phyloP scores from a whole-genome alignment of 2,888 invertebrate species.

The Venusia cambrica region DNA sequence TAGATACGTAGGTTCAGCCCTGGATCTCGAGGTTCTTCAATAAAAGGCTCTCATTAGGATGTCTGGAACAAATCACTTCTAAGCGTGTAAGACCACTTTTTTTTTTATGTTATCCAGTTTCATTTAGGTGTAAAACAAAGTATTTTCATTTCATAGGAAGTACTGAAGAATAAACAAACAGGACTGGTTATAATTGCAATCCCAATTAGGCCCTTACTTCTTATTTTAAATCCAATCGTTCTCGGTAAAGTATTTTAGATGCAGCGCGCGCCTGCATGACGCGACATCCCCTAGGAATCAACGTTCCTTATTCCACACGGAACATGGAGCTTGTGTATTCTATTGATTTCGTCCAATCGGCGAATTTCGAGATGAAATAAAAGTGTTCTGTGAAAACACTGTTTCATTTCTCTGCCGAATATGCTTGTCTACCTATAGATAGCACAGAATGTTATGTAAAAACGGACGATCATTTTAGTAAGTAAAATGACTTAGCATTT shows the following conservation, averaged over 20 bases:
- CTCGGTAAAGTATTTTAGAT: conserved; percentile 37
- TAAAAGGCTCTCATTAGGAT: too few relatives aligned
- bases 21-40: too few relatives aligned
- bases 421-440: too few relatives aligned
- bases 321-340: conserved; percentile 33
- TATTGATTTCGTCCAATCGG: conserved; percentile 35
- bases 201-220: conserved; percentile 13
- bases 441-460: too few relatives aligned
- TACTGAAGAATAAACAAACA: conserved; percentile 19
- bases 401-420: background rate
- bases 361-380: conserved; percentile 10
- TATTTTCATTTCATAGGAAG: too few relatives aligned
- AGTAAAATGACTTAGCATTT: conserved; percentile 45
- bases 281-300: conserved; percentile 48
- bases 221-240: conserved; percentile 5
- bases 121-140: too few relatives aligned
- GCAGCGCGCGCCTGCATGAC: conserved; percentile 51
- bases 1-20: too few relatives aligned
- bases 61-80: too few relatives aligned
- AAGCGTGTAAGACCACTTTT: too few relatives aligned
- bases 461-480: conserved; percentile 21
- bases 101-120: too few relatives aligned
- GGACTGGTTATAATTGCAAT: conserved; percentile 27
- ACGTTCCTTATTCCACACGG: conserved; percentile 39
- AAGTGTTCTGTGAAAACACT: conserved; percentile 1